Evolutionary conservation across 2,797 vertebrate genomes (phyloP), one percentile per base, ranked within the genome.

Genomic region (Agapornis canus): DNA sequence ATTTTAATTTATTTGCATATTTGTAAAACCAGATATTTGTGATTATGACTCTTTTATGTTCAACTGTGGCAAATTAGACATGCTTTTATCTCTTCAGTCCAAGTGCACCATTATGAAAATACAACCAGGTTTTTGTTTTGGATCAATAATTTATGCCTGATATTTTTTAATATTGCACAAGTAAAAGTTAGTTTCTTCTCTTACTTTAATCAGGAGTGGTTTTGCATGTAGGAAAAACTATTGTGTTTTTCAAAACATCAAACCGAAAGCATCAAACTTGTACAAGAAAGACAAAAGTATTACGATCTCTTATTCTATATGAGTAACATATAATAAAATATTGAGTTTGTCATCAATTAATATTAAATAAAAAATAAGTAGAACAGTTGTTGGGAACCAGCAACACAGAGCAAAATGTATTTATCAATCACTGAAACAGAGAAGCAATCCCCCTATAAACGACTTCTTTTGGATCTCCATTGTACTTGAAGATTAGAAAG

Each of bases 401-500:
- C 43, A 75, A 10, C 68, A 73, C 37, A 94, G 32, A 52, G 76
- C 39, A 93, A 89, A 88, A 60, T 39, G 27, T 60, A 60, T 82
- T 70, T 90, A 81, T 59, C 56, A 48, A 79, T 59, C 56, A 51
- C 59, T 73, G 49, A 96, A 95, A 94, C 42, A 42, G 42, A 75
- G 43, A 94, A 54, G 29, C 96, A 96, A 93, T 94, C 82, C 0
- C 3, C 16, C 6, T 22, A 13, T 37, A 43, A 79, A 81, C 4
- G 5, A 54, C 27, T 78, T 85, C 35, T 49, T 96, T 94, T 75
- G 71, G 43, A 91, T 87, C 68, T 82, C 94, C 82, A 70, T 95
- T 93, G 69, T 86, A 90, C n/a, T 71, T 57, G 35, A 60, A 92
- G 48, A 94, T 66, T 90, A 91, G 65, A 93, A 94, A 64, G 66